phyloP scores from a whole-genome alignment of 2,113 vertebrate genomes.

The Donacobius atricapilla region DNA sequence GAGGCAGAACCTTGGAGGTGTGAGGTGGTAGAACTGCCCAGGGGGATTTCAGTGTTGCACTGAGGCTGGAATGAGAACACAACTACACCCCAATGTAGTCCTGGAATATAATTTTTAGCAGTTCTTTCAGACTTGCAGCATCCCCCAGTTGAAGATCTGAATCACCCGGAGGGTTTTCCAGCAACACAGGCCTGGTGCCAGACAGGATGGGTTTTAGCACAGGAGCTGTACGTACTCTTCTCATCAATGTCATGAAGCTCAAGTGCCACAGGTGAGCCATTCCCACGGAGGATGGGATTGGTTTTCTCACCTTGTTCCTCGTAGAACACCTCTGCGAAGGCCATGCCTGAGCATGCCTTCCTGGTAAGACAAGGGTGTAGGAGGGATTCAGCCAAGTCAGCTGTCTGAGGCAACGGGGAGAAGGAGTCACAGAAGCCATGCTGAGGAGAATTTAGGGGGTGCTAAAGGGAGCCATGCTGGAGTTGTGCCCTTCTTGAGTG shows the following conservation, averaged over 20 bases:
- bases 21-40: neutral
- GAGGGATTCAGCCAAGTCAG: neutral
- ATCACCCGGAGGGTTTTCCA: neutral
- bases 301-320: neutral
- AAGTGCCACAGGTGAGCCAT: neutral
- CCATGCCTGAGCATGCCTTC: neutral
- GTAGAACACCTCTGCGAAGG: neutral
- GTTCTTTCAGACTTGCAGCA: neutral
- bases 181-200: neutral
- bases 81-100: rapidly evolving
- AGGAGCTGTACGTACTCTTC: neutral
- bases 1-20: neutral
- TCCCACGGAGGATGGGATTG: neutral
- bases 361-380: neutral
- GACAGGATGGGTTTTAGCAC: neutral
- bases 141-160: neutral
- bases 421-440: neutral
- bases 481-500: neutral
- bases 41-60: neutral
- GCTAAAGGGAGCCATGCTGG: neutral
- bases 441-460: neutral
- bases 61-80: neutral
- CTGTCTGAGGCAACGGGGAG: neutral
- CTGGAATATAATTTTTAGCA: neutral
- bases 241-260: neutral